These are phyloP conservation scores for Styela clava DNA, from an alignment of 23 tunicate species.

Conservation along the genomic window DNA sequence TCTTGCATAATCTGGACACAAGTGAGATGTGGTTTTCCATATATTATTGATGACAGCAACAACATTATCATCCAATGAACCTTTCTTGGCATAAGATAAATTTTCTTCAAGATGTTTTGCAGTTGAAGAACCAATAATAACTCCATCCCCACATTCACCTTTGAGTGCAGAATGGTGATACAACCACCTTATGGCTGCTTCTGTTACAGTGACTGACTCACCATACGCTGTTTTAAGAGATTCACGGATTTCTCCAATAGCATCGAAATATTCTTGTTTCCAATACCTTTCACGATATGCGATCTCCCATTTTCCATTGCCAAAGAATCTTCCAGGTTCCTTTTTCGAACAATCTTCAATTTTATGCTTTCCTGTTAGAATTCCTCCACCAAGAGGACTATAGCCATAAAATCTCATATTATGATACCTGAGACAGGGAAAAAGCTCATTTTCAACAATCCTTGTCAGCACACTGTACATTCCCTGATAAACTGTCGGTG, in stretches of 20 bases:
- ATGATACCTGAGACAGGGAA: conserved; percentile 72
- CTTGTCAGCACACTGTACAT: conserved; percentile 89
- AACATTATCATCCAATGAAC: conserved; percentile 59
- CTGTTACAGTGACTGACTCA: conserved; percentile 45
- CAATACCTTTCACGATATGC: conserved; percentile 65
- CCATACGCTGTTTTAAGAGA: conserved; percentile 46
- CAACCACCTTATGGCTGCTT: conserved; percentile 86
- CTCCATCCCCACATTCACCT: conserved; percentile 72
- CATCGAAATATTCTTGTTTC: conserved; percentile 61
- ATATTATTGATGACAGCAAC: conserved; percentile 34
- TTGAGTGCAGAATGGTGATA: conserved; percentile 75
- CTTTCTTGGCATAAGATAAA: conserved; percentile 25
- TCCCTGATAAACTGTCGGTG: conserved; percentile 91
- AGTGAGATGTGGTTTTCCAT: conserved; percentile 23
- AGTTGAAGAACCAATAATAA: conserved; percentile 70
- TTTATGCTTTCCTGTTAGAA: conserved; percentile 86
- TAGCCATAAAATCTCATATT: conserved; percentile 76
- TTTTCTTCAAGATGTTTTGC: conserved; percentile 51
- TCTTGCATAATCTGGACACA: conserved; percentile 32
- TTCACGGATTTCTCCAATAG: conserved; percentile 43
- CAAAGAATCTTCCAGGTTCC: conserved; percentile 80
- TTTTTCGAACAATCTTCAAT: conserved; percentile 71
- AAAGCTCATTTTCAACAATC: conserved; percentile 72
- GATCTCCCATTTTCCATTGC: conserved; percentile 32
- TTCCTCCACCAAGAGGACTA: conserved; percentile 81